These are phyloP conservation scores for Germaria angustata DNA, from an alignment of 2,888 invertebrate species.

Conservation along the genomic window DNA sequence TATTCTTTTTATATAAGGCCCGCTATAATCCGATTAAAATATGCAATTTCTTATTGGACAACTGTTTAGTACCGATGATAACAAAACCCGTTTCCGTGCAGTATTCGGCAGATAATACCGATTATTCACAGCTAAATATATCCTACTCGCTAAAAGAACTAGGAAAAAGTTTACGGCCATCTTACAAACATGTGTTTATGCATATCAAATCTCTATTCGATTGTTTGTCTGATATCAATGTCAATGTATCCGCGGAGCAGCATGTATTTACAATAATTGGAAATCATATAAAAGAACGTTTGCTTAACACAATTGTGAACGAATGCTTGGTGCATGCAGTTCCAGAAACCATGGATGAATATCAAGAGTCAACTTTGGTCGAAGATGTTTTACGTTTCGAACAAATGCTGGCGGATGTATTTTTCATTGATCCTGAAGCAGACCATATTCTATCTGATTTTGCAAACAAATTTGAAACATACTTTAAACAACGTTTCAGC, in stretches of 20 bases:
- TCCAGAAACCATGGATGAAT: slow-evolving; percentile 87
- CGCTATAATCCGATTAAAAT: slow-evolving; percentile 77
- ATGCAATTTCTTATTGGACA: slow-evolving; percentile 77
- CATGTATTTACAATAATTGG: slow-evolving; percentile 81
- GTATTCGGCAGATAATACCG: slow-evolving; percentile 70
- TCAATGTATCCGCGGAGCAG: slow-evolving; percentile 72
- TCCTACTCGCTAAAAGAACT: slow-evolving; percentile 74
- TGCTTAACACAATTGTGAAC: slow-evolving; percentile 85
- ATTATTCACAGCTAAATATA: slow-evolving; percentile 73
- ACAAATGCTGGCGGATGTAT: slow-evolving; percentile 82
- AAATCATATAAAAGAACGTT: slow-evolving; percentile 81
- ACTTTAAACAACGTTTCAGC: slow-evolving; percentile 89
- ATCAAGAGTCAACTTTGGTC: slow-evolving; percentile 85
- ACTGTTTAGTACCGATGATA: slow-evolving; percentile 78
- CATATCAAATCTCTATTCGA: slow-evolving; percentile 74
- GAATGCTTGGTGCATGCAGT: slow-evolving; percentile 88
- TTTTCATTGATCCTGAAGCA: slow-evolving; percentile 81
- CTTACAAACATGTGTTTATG: slow-evolving; percentile 76
- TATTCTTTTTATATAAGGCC: slow-evolving; percentile 68
- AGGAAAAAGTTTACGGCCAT: slow-evolving; percentile 74
- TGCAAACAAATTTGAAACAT: slow-evolving; percentile 86
- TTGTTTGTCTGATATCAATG: slow-evolving; percentile 76
- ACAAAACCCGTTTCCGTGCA: slow-evolving; percentile 77
- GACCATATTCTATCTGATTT: slow-evolving; percentile 85
- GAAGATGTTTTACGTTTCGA: slow-evolving; percentile 85